These are phyloP conservation scores for Aquatica leii DNA, from an alignment of 2,888 invertebrate genomes.

Conservation along the genomic window DNA sequence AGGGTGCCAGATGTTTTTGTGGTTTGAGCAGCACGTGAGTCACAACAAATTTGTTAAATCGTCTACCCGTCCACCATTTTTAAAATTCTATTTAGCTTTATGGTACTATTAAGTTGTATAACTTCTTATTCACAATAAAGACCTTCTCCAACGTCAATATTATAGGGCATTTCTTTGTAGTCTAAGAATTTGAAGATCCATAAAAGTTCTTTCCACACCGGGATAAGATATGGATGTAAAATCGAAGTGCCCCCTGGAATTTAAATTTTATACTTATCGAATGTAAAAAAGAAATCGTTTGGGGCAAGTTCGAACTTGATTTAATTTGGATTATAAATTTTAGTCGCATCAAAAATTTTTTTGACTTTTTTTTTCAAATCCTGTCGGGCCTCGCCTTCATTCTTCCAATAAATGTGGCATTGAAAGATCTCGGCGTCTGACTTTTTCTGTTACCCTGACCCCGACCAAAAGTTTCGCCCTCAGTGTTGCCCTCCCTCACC, in stretches of 20 bases:
- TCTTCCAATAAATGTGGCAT: slow-evolving; percentile 1
- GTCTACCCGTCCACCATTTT: slow-evolving; percentile 12
- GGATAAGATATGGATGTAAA: slow-evolving; percentile 26
- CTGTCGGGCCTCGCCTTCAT: neutral
- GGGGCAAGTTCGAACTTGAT: no score
- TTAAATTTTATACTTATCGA: slow-evolving; percentile 22
- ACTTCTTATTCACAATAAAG: slow-evolving; percentile 10
- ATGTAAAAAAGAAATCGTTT: no score
- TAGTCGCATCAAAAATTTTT: no score
- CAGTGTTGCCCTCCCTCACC: slow-evolving; percentile 35
- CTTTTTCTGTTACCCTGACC: slow-evolving; percentile 28
- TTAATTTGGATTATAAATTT: no score
- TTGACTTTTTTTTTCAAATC: slow-evolving; percentile 11
- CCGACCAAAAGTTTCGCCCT: slow-evolving; percentile 31
- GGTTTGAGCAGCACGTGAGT: slow-evolving; percentile 11
- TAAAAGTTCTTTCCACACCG: slow-evolving; percentile 20
- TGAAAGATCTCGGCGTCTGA: slow-evolving; percentile 32
- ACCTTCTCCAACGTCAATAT: slow-evolving; percentile 4
- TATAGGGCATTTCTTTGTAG: slow-evolving; percentile 18
- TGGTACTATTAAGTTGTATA: slow-evolving; percentile 14
- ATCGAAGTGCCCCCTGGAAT: slow-evolving; percentile 21
- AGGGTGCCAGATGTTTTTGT: slow-evolving; percentile 21
- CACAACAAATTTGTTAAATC: slow-evolving; percentile 1
- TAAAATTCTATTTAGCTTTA: slow-evolving; percentile 16
- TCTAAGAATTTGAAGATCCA: slow-evolving; percentile 10